Percentiles rank a stretch among this genome's conserved stretches.
phyloP scores from a whole-genome alignment of 2,797 vertebrate species.

The Hyperoplus lanceolatus region DNA sequence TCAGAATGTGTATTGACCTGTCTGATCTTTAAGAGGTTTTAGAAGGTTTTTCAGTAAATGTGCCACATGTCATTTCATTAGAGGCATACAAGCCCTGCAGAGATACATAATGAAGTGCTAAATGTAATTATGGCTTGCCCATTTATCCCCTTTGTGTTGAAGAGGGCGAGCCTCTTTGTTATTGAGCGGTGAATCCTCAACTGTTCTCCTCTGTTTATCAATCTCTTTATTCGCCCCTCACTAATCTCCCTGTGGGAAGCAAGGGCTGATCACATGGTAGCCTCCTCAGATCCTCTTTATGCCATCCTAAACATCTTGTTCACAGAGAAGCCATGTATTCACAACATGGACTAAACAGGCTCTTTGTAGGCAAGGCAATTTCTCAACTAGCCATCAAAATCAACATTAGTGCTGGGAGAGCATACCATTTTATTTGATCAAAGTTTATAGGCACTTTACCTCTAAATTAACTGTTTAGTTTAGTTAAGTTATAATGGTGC shows the following conservation, averaged over 20 bases:
- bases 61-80: constrained; percentile 42
- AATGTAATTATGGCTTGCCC: constrained; percentile 52
- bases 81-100: constrained; percentile 22
- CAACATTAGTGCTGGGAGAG: not conserved
- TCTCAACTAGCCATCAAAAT: constrained; percentile 10
- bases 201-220: constrained; percentile 39
- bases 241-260: constrained; percentile 46
- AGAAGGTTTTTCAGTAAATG: constrained; percentile 3
- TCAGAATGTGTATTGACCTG: not conserved
- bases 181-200: constrained; percentile 30
- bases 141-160: constrained; percentile 52
- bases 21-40: constrained; percentile 41
- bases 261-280: constrained; percentile 39
- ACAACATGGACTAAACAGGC: constrained; percentile 6
- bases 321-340: constrained; percentile 10
- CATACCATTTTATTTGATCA: not conserved
- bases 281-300: constrained; percentile 33
- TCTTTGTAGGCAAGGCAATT: not conserved
- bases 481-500: not conserved
- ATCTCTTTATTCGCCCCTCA: constrained; percentile 26
- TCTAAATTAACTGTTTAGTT: not conserved
- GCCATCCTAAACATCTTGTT: constrained; percentile 41
- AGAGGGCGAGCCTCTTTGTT: constrained; percentile 40
- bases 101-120: constrained; percentile 48
- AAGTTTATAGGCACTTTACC: not conserved